Percentiles rank a stretch among this genome's conserved stretches.
phyloP scores from a whole-genome alignment of 2,113 vertebrate genomes.

The Peromyscus leucopus region DNA sequence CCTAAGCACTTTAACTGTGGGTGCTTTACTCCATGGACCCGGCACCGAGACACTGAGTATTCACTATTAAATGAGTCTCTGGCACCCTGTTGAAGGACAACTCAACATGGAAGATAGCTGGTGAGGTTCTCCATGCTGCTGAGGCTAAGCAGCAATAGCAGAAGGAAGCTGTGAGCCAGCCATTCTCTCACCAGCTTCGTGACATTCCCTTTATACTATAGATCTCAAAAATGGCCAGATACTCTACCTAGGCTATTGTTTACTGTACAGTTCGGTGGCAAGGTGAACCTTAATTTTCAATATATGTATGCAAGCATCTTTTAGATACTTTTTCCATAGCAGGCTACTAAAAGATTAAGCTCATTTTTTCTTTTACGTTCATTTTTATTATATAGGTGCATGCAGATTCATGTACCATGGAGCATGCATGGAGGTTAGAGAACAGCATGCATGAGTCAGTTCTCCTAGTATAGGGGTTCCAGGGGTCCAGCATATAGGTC shows the following conservation, averaged over 20 bases:
- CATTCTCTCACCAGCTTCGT: neutral
- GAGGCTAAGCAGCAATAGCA: neutral
- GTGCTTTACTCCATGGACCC: neutral
- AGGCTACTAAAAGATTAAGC: neutral
- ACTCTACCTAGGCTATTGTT: neutral
- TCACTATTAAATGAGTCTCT: neutral
- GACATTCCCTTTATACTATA: neutral
- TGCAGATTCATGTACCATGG: neutral
- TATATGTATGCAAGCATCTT: neutral
- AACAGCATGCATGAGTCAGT: neutral
- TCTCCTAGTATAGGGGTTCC: neutral
- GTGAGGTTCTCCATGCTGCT: neutral
- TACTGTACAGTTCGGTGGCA: neutral
- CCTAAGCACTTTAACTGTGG: neutral
- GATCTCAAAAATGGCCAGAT: neutral
- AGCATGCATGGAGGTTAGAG: neutral
- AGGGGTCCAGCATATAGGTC: neutral
- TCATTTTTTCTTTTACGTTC: neutral
- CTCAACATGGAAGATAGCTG: neutral
- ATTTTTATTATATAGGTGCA: neutral
- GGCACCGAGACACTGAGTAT: neutral
- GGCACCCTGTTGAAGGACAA: neutral
- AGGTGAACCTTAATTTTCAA: neutral
- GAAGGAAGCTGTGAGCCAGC: neutral
- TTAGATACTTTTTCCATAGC: constrained; percentile 14